Base-by-base conservation (phyloP, 2,113 vertebrate species). In the Aix galericulata region DNA sequence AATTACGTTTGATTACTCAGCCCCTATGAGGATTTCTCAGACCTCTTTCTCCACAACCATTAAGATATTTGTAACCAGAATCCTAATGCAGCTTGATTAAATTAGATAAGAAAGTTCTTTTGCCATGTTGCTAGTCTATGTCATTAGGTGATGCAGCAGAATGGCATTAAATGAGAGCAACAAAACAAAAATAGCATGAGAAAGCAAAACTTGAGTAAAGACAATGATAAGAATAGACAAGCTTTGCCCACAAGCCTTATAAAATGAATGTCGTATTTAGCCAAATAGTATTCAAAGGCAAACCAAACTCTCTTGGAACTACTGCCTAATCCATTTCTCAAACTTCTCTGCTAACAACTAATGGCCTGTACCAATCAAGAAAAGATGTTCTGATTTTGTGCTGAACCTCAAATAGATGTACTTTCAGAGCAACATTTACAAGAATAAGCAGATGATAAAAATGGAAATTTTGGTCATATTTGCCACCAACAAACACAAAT, bases 131-230 rank as follows among this genome's bases (percentile, higher is more conserved):
- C 40, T 91, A 75, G 21, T 52, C 81, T 72, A 13, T 73, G 81
- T 79, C 76, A 92, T 78, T 88, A 85, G 88, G 59, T 86, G 17
- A 89, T 66, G 64, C 60, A 93, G 60, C 38, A 80, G 17, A 22
- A 84, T 66, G 48, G 42, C 40, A 91, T 48, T 64, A 90, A 93
- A 83, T 48, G 26, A 66, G 73, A 90, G 69, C 21, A 78, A 95
- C 86, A 50, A 86, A 78, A 73, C 22, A 86, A 86, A 96, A 95
- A 90, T 73, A 95, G 66, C 53, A 76, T 11, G 13, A 86, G 73
- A 89, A 79, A 53, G 38, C 50, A 89, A 71, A 84, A 2, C 6
- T 59, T 88, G 63, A 64, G 34, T 69, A 77, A 86, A 74, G 46
- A 88, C 22, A n/a, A 26, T 63, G 76, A 78, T 38, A 64, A 80